These are phyloP conservation scores for Oophaga sylvatica DNA, from an alignment of 2,797 vertebrate genomes.

Conservation along the genomic window DNA sequence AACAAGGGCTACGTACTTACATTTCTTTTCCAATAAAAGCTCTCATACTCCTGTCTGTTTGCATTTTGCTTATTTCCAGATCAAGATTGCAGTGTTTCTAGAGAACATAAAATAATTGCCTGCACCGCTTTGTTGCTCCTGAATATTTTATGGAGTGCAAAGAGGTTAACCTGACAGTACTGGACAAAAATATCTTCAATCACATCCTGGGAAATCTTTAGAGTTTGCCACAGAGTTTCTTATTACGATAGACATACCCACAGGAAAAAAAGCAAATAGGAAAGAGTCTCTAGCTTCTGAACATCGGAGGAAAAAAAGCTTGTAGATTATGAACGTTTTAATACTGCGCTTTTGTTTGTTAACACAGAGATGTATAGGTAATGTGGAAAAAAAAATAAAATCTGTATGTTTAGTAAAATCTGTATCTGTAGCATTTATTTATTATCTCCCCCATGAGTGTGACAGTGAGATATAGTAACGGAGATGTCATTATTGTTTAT, in stretches of 20 bases:
- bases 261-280: background rate
- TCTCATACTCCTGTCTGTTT: conserved; percentile 39
- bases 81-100: conserved; percentile 42
- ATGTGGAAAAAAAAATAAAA: background rate
- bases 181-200: conserved; percentile 46
- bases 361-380: background rate
- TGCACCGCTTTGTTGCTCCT: conserved; percentile 41
- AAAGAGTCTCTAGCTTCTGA: background rate
- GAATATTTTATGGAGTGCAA: conserved; percentile 53
- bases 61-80: conserved; percentile 37
- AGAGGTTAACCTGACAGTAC: conserved; percentile 40
- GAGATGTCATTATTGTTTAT: too few relatives aligned
- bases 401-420: background rate
- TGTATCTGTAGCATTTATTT: too few relatives aligned
- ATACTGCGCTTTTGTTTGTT: background rate
- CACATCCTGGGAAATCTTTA: conserved; percentile 25
- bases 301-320: background rate
- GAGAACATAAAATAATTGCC: conserved; percentile 41
- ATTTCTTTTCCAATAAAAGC: conserved; percentile 43
- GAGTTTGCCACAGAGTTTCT: background rate
- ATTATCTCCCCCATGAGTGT: too few relatives aligned
- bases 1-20: conserved; percentile 24
- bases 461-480: too few relatives aligned
- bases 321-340: background rate
- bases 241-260: conserved; percentile 6